Conservation (phyloP, 2,797 vertebrate species). For the Darevskia mixta region DNA sequence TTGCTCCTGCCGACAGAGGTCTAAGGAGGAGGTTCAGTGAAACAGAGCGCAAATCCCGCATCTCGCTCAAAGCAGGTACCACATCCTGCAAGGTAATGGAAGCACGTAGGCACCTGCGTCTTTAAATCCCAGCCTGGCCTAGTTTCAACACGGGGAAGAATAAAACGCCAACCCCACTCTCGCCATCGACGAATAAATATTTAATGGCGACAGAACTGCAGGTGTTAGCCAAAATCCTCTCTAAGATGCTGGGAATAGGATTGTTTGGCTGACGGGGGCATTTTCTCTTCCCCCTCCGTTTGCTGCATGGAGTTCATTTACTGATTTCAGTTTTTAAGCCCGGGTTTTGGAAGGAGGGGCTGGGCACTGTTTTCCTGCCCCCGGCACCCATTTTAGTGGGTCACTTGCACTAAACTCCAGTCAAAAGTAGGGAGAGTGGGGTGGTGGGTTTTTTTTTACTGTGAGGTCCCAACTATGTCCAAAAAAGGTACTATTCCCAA, state of each 20-base stretch:
- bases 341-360: not conserved
- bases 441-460: not conserved
- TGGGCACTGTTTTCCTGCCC: not conserved
- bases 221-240: slow-evolving; percentile 23
- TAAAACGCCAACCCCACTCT: fast-evolving
- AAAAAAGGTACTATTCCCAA: not conserved
- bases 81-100: not conserved
- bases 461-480: too few species aligned
- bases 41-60: not conserved
- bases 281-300: not conserved
- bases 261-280: not conserved
- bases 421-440: not conserved
- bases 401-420: not conserved
- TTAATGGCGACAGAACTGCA: fast-evolving
- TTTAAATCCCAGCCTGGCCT: not conserved
- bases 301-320: not conserved
- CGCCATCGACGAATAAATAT: not conserved
- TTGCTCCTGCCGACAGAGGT: not conserved
- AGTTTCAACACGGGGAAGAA: not conserved
- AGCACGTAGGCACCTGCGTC: too few species aligned
- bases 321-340: not conserved
- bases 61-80: not conserved
- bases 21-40: too few species aligned
- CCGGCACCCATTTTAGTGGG: not conserved
- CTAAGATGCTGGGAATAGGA: not conserved